Conservation (phyloP, 2,797 vertebrate species). For the Rhabdomys pumilio region DNA sequence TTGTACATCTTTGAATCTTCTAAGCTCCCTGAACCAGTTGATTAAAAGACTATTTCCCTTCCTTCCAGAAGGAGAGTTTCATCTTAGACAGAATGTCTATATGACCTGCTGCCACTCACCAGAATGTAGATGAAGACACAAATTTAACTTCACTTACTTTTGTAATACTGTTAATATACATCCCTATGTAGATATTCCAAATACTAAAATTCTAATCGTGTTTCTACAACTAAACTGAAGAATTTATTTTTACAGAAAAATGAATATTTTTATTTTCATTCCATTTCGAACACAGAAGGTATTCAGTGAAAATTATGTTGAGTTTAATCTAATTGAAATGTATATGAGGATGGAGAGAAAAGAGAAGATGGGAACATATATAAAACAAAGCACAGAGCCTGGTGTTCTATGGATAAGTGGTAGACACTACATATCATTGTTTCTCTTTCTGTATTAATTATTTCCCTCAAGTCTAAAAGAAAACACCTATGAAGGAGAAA, state of each 20-base stretch:
- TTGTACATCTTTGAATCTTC: background rate
- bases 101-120: background rate
- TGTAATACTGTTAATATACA: background rate
- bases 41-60: background rate
- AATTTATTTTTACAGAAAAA: background rate
- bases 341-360: background rate
- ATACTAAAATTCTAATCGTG: constrained; percentile 54
- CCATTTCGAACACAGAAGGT: background rate
- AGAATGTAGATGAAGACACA: background rate
- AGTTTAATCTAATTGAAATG: background rate
- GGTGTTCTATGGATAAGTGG: background rate
- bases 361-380: background rate
- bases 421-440: background rate
- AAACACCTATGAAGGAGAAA: background rate
- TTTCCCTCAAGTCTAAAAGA: background rate
- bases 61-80: background rate
- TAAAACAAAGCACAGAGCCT: background rate
- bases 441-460: background rate
- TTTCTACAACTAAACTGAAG: constrained; percentile 22
- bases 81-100: background rate
- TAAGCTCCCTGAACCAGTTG: background rate
- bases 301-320: constrained; percentile 23
- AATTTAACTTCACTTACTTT: background rate
- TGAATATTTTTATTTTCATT: constrained; percentile 46
- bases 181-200: background rate